These are phyloP conservation scores for Carcharodon carcharias DNA, from an alignment of 2,797 vertebrate genomes.

Conservation along the genomic window DNA sequence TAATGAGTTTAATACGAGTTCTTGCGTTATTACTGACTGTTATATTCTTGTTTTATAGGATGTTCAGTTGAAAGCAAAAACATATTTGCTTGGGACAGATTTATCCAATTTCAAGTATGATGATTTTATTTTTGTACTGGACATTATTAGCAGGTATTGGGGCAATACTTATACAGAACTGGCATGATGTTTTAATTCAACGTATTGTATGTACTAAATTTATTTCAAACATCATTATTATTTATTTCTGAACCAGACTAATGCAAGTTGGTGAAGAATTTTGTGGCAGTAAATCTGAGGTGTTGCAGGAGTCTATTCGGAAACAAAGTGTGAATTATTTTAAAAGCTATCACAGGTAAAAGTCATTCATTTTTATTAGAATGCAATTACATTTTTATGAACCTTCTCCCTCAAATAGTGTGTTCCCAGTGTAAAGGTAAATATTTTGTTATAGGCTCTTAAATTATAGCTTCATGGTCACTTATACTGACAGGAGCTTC, in stretches of 20 bases:
- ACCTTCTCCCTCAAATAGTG: neutral
- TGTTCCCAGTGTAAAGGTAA: neutral
- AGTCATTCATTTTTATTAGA: neutral
- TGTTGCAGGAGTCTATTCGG: constrained; percentile 94
- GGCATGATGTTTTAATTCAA: neutral
- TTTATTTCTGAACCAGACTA: constrained; percentile 58
- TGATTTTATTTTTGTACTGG: constrained; percentile 96
- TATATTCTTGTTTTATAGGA: constrained; percentile 63
- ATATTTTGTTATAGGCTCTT: neutral
- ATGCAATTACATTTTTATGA: neutral
- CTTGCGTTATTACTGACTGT: neutral
- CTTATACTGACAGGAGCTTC: neutral
- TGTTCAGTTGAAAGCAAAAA: constrained; percentile 95
- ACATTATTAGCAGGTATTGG: constrained; percentile 89
- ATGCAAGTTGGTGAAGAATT: constrained; percentile 98
- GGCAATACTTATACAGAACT: neutral
- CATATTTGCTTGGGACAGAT: constrained; percentile 92
- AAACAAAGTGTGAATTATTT: constrained; percentile 97
- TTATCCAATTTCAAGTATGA: constrained; percentile 98
- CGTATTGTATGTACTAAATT: neutral
- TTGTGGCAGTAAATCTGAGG: constrained; percentile 92
- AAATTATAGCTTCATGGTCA: neutral
- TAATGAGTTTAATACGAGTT: neutral
- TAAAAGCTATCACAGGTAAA: constrained; percentile 95
- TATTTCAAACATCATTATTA: constrained; percentile 15